Base-by-base conservation (phyloP, 2,888 invertebrate species). In the Rotaria socialis region DNA sequence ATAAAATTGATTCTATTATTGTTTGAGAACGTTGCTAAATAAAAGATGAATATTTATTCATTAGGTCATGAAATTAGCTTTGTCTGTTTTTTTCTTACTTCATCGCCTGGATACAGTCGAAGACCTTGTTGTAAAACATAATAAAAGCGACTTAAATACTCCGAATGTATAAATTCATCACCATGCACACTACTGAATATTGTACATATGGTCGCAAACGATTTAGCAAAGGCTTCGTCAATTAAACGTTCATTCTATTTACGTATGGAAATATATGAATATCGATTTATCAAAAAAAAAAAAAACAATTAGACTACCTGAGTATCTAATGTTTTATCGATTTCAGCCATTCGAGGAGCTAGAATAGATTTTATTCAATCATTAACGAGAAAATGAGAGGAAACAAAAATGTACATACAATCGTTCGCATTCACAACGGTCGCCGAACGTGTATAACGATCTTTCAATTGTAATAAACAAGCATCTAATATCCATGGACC, bases 401-500 rank as follows among this genome's bases (percentile, higher is more conserved):
- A 35, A 2, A 35, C 35, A 35, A 35, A 35, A 1, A 35, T 35
- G 35, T 35, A 35, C n/a, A 24, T 47, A 80, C 80, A 10, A 47
- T 80, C 80, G n/a, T 80, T 67, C 16, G 35, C 7, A 67, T 67
- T 27, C 0, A 19, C 4, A 0, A 67, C 4, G 16, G 67, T 67
- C n/a, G 67, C 0, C 35, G 67, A 80, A 14, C 80, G 80, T n/a
- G 24, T 24, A 47, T 24, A 90, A 67, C 90, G 89, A 35, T 90
- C 89, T 87, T 94, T 94, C 84, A 95, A 95, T 6, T 96, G 96
- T 89, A 96, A 95, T 89, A 96, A 94, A 5, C 96, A 95, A 10
- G 96, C 96, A 91, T 97, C 97, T 90, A 97, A 96, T 88, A 97
- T 92, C 97, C 97, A 97, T 90, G 96, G 95, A 2, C 97, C 97